Percentiles rank a stretch among this genome's conserved stretches.
phyloP scores from a whole-genome alignment of 2,797 vertebrate species.

The Myotis myotis region DNA sequence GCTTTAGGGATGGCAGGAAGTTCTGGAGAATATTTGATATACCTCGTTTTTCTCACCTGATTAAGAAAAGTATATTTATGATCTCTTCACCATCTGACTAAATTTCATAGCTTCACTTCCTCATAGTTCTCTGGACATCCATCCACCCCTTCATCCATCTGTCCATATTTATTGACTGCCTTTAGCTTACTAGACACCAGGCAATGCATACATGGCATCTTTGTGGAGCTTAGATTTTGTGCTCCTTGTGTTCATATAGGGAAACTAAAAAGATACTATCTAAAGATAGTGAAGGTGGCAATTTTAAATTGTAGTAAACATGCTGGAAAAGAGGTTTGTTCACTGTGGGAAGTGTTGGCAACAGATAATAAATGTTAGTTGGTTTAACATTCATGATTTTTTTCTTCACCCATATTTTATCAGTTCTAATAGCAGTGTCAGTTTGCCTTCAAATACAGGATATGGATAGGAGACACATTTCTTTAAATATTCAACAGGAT shows the following conservation, averaged over 20 bases:
- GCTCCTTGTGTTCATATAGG: not conserved
- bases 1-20: not conserved
- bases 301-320: slow-evolving; percentile 68
- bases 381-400: slow-evolving; percentile 32
- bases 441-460: not conserved
- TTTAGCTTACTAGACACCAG: not conserved
- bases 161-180: not conserved
- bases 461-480: slow-evolving; percentile 56
- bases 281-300: slow-evolving; percentile 65
- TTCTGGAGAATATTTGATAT: slow-evolving; percentile 11
- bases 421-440: slow-evolving; percentile 53
- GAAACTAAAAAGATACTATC: not conserved
- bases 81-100: not conserved
- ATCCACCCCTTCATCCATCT: not conserved
- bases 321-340: slow-evolving; percentile 49
- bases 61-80: not conserved
- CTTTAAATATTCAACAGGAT: slow-evolving; percentile 26
- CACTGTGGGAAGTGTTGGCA: slow-evolving; percentile 56
- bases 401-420: not conserved
- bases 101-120: not conserved
- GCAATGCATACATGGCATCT: not conserved
- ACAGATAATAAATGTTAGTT: not conserved
- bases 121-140: not conserved
- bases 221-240: not conserved
- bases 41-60: not conserved